phyloP scores from a whole-genome alignment of 2,797 vertebrate species.

The Macropodus opercularis region DNA sequence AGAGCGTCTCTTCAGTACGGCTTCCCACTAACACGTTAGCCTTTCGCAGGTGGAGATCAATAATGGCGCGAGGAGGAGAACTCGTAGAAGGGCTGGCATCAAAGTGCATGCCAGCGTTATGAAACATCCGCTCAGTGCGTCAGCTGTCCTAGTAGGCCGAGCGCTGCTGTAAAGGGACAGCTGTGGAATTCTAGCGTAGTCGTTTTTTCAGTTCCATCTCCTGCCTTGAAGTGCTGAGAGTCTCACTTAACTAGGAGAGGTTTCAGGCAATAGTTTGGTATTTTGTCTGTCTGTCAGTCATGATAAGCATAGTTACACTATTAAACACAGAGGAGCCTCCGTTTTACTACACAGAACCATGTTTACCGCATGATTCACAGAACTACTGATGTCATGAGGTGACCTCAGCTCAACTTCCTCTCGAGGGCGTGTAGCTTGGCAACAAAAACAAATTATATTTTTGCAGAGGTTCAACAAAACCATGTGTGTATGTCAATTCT shows the following conservation, averaged over 20 bases:
- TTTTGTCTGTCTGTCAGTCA: too few species aligned
- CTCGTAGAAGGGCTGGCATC: constrained; percentile 24
- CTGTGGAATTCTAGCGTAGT: constrained; percentile 60
- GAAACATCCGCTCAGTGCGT: constrained; percentile 38
- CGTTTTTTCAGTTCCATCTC: too few species aligned
- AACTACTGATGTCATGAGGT: constrained; percentile 10
- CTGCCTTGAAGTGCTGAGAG: constrained; percentile 11
- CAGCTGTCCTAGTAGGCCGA: constrained; percentile 37
- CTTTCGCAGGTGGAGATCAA: constrained; percentile 4
- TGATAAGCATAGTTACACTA: too few species aligned
- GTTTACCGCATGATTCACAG: constrained; percentile 16
- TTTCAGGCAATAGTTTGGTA: constrained; percentile 6
- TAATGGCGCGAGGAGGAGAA: neutral
- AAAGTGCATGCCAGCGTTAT: constrained; percentile 3
- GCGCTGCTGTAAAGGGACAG: constrained; percentile 45
- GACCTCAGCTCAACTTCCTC: constrained; percentile 52
- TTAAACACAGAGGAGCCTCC: too few species aligned
- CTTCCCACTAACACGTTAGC: neutral
- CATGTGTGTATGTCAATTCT: too few species aligned
- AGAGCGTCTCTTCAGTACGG: too few species aligned
- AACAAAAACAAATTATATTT: constrained; percentile 26
- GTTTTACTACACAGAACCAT: neutral
- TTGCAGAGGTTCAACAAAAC: constrained; percentile 1
- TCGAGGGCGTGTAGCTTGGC: constrained; percentile 30
- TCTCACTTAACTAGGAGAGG: too few species aligned